Conservation (phyloP, 2,888 invertebrate genomes). For the Anoncus sp. region DNA sequence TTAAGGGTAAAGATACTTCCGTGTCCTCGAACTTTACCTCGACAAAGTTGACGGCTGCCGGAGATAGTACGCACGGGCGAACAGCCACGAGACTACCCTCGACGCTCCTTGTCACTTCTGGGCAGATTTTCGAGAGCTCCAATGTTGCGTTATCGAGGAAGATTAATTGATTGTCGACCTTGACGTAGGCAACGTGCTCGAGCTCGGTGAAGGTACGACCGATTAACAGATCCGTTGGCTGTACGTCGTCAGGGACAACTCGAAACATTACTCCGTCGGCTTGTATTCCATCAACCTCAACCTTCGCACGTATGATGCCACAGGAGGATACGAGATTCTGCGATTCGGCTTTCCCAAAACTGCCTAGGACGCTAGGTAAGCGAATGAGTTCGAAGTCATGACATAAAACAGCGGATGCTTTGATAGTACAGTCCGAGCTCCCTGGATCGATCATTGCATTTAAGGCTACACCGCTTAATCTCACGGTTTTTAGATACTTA, state of each 20-base stretch:
- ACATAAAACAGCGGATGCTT: conserved; percentile 49
- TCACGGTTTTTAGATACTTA: conserved; percentile 57
- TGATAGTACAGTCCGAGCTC: conserved; percentile 62
- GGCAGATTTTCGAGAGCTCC: conserved; percentile 14
- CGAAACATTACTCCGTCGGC: conserved; percentile 57
- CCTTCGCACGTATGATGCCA: conserved; percentile 36
- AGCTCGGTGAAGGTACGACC: conserved; percentile 60
- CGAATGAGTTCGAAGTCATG: conserved; percentile 27
- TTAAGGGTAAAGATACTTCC: conserved; percentile 14
- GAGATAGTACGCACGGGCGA: not conserved
- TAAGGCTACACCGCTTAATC: conserved; percentile 29
- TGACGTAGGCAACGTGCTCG: conserved; percentile 39
- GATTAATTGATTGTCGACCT: conserved; percentile 52
- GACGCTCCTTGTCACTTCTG: conserved; percentile 9
- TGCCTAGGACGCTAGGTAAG: conserved; percentile 24
- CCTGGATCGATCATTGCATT: conserved; percentile 58
- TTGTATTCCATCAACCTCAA: conserved; percentile 60
- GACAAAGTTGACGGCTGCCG: conserved; percentile 25
- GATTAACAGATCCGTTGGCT: conserved; percentile 66
- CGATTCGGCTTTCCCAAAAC: conserved; percentile 46
- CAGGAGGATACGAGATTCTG: conserved; percentile 49
- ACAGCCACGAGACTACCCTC: not conserved
- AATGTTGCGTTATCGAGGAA: conserved; percentile 8
- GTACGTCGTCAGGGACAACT: conserved; percentile 68
- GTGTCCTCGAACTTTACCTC: conserved; percentile 12